Base-by-base conservation (phyloP, 2,888 invertebrate genomes). In the Dicycla oo region DNA sequence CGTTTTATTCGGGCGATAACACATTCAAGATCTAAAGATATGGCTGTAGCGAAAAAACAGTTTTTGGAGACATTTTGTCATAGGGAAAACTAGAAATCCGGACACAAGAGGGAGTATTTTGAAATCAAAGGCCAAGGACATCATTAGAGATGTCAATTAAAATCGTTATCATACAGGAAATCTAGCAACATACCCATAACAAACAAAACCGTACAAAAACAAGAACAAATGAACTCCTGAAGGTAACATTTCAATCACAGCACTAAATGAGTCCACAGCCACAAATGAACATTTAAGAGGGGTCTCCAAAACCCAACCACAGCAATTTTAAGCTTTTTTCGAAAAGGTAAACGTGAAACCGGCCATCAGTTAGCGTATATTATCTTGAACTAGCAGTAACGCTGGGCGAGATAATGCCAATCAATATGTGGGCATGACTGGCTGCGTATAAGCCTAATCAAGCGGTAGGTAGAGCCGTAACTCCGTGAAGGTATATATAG, bases 321-420 rank as follows among this genome's bases (percentile, higher is more conserved):
- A 40, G 60, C 45, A 38, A 15, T 61, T 83, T 86, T 73, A 84
- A 74, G 72, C 38, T 77, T 75, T 85, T 84, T 84, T 78, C 73
- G 66, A 57, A 69, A 77, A 77, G 65, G 13, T 73, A 81, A 86
- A 82, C 82, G 82, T 75, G 82, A 86, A 92, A 87, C 90, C 94
- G 91, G 91, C 94, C 93, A 93, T 91, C 91, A 86, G 89, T 91
- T 88, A 87, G 89, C 92, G 89, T 88, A 93, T 93, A 91, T 94
- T 94, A 94, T 93, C 93, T 91, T 89, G 88, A 87, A 94, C 95
- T 95, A 94, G 92, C 91, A 85, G 90, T 86, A 87, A 69, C 67
- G 80, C 74, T 78, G 85, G 85, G 79, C 82, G 88, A 93, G 94
- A 94, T 94, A 94, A 92, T 88, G 87, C 85, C 87, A 94, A 95